Base-by-base conservation (phyloP, 2,797 vertebrate genomes). In the Novumbra hubbsi region DNA sequence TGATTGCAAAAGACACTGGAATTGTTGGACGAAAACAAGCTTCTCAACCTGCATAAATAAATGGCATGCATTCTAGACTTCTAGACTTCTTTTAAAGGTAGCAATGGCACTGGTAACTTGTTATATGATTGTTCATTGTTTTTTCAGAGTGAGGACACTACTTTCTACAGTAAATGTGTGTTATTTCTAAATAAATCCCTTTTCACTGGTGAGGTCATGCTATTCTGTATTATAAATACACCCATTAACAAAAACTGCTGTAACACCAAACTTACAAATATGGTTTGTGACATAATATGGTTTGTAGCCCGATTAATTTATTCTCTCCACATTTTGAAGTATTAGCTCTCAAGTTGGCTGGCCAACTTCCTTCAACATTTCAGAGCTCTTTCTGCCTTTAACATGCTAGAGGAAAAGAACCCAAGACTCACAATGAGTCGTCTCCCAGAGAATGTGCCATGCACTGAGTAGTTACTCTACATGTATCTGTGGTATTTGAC, bases 371-470 rank as follows among this genome's bases (percentile, higher is more conserved):
- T 92, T 91, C 89, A 90, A 92, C 91, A 77, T 92, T 92, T 92
- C 86, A 89, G 88, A 91, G 90, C 89, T 92, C 91, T 92, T 88
- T 82, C 89, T 89, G 89, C 91, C 89, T 92, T 88, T 82, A 90
- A 88, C 90, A 93, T 87, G 90, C 89, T 85, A 88, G 91, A 93
- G 91, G 92, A 90, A 82, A 91, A 92, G 92, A 93, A 90, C 88
- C 90, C 92, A 92, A 92, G 93, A 94, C 92, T 94, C 93, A 94
- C 93, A 94, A 88, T 94, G 93, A 92, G 93, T 94, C 92, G 93
- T 93, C 90, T 94, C 92, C 91, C 91, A 87, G 90, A 93, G 92
- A 94, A 94, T 92, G 92, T 94, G 93, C 93, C 93, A 93, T 94
- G 93, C 93, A 94, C 94, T 93, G 92, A 94, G 92, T 93, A 94